These are phyloP conservation scores for Euleptes europaea DNA, from an alignment of 2,113 vertebrate species.

Conservation along the genomic window DNA sequence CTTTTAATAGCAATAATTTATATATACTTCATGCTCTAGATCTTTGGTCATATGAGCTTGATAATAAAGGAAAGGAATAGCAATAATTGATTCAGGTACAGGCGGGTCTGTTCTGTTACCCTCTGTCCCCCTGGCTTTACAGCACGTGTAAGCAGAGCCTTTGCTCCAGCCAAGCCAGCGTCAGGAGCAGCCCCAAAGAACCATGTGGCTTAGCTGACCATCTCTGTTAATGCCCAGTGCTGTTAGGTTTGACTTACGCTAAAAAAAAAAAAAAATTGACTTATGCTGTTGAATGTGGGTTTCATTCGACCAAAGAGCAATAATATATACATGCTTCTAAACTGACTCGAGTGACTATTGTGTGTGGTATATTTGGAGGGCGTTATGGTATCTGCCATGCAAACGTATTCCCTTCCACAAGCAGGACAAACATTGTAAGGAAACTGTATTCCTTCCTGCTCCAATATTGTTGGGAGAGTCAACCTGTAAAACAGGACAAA, in stretches of 20 bases:
- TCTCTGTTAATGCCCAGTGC: not conserved
- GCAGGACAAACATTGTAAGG: not conserved
- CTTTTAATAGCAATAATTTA: conserved; percentile 11
- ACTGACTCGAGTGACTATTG: not conserved
- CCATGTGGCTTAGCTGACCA: not conserved
- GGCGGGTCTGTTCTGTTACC: not conserved
- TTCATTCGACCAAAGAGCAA: not conserved
- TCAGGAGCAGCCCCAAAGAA: no score
- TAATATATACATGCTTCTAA: not conserved
- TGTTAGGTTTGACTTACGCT: conserved; percentile 9
- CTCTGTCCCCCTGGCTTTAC: no score
- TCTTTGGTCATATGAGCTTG: no score
- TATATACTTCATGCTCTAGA: no score
- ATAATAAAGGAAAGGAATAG: no score
- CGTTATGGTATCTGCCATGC: not conserved
- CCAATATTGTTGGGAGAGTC: conserved; percentile 16
- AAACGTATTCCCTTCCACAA: not conserved
- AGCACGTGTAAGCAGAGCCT: no score
- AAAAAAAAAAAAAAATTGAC: no score
- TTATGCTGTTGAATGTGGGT: not conserved
- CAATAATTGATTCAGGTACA: rapidly evolving
- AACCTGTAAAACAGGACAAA: not conserved
- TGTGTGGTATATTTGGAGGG: not conserved
- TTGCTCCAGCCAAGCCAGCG: no score
- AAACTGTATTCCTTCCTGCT: not conserved